Conservation (phyloP, 2,113 vertebrate species). For the Phrynocephalus versicolor region DNA sequence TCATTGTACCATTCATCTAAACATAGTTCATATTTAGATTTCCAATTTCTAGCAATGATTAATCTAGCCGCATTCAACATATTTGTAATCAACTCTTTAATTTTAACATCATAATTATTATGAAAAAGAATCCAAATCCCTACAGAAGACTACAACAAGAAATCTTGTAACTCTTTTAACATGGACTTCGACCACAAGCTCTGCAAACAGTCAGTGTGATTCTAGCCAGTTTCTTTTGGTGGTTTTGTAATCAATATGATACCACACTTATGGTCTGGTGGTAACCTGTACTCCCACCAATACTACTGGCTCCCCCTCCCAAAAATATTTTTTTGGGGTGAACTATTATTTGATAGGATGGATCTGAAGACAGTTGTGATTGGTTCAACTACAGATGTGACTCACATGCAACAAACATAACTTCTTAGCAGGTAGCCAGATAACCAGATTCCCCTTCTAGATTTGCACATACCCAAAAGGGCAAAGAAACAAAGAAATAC, state of each 20-base stretch:
- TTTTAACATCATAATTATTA: no score
- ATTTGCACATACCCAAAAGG: background rate
- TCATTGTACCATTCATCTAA: no score
- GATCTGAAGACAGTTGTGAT: background rate
- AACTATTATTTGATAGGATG: background rate
- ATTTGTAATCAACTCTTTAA: no score
- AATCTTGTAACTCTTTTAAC: slow-evolving; percentile 10
- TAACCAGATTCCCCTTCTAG: background rate
- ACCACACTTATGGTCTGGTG: background rate
- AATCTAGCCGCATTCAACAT: no score
- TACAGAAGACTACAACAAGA: background rate
- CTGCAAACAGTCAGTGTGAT: slow-evolving; percentile 22
- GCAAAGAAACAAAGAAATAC: background rate
- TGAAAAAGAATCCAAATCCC: background rate
- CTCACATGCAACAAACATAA: background rate
- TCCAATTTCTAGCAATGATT: no score
- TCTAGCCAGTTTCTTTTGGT: background rate
- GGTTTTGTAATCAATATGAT: background rate
- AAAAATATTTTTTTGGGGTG: background rate
- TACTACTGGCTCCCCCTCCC: background rate
- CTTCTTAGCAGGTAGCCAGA: background rate
- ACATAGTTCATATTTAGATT: no score
- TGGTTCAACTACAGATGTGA: background rate
- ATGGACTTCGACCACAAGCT: slow-evolving; percentile 14
- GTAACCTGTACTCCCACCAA: background rate